These are phyloP conservation scores for Norana najaformis DNA, from an alignment of 2,888 invertebrate genomes.

Conservation along the genomic window DNA sequence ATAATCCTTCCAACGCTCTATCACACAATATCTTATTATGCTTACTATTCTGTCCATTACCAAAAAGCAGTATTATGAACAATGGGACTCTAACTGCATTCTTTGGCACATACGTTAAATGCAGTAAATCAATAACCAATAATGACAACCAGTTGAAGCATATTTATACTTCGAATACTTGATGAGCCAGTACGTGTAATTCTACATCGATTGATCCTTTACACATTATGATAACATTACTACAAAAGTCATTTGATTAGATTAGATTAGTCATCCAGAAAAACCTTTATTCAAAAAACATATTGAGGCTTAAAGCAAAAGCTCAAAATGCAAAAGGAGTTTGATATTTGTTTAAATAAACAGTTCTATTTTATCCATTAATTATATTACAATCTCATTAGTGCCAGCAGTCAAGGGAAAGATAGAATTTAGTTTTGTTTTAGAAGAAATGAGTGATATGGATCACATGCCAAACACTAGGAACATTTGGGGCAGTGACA, in stretches of 20 bases:
- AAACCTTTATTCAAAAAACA: not conserved
- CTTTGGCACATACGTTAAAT: no score
- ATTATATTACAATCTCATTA: no score
- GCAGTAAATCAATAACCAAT: no score
- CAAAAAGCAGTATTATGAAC: no score
- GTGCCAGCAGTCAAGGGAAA: not conserved
- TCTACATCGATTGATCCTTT: not conserved
- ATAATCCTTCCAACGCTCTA: no score
- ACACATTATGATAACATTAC: not conserved
- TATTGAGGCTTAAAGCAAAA: not conserved
- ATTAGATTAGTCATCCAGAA: not conserved
- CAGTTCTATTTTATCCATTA: not conserved
- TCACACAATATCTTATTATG: no score
- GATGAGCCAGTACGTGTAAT: not conserved
- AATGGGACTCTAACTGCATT: no score
- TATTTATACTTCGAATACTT: not conserved
- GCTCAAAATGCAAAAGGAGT: not conserved
- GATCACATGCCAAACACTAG: not conserved
- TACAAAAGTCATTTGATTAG: not conserved
- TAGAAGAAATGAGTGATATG: not conserved
- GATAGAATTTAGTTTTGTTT: not conserved
- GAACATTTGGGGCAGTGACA: not conserved
- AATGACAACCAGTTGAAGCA: no score
- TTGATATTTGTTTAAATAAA: not conserved
- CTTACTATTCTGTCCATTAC: no score